Evolutionary conservation across 2,888 invertebrate species (phyloP), one percentile per base, ranked within the genome.

Genomic region (Tipula vernalis): DNA sequence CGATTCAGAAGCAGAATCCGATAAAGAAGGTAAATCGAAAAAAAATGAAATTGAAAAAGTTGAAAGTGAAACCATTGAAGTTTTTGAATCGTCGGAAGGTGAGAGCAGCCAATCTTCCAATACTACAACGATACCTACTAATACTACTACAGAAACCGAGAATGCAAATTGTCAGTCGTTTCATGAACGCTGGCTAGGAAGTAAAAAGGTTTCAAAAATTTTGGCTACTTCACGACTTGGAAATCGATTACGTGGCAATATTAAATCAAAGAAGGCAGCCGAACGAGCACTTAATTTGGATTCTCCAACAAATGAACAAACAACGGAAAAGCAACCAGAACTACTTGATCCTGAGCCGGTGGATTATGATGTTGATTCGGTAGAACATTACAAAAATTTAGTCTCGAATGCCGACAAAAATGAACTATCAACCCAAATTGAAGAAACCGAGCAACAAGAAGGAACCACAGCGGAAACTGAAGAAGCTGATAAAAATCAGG

Each of bases 221-320:
- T 89, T 94, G 18, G 92, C 92, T 0, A 92, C 93, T 0, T 92
- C 94, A 0, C 93, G 93, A 84, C 91, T 94, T 83, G 90, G 94
- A 0, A 94, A 94, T 88, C 93, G 93, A 18, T 90, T 94, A n/a
- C 91, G 94, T 87, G 94, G 93, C 88, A 94, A 94, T 89, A 93
- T 94, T 88, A 92, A 89, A 88, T 91, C 93, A 87, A 88, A 93
- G 1, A 93, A 92, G 88, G 91, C 89, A 87, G 92, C 92, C 87
- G 88, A 90, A 8, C 36, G 13, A 39, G 44, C 51, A 3, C 71
- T 51, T 36, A 86, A 44, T 44, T 39, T 83, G 36, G 12, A 36
- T 18, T 57, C 15, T 5, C 85, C 84, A 15, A 86, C 44, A 41
- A 36, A 87, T 86, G 86, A 90, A 85, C 90, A 90, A 88, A 87